Base-by-base conservation (phyloP, 2,888 invertebrate genomes). In the Drosophila acutilabella region DNA sequence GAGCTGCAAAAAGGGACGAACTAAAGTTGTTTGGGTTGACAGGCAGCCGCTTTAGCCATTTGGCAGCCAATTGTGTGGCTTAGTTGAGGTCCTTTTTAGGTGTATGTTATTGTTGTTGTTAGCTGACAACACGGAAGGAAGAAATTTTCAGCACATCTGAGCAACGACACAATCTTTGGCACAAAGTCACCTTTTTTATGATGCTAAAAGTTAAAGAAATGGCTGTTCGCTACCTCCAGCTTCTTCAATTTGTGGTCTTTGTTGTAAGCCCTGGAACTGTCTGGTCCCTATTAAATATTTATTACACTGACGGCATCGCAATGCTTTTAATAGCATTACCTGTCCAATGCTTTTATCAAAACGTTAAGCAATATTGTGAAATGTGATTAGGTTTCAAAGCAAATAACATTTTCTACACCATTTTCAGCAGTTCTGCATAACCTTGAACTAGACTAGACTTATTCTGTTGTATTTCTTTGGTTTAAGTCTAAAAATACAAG, bases 51-150 rank as follows among this genome's bases (percentile, higher is more conserved):
- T 77, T 30, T 80, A 80, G 86, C 86, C 81, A 85, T 82, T 78
- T 78, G 86, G 57, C 82, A 82, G 82, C 79, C 83, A 83, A 82
- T 82, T 82, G 85, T 82, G 81, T 71, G 75, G 66, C 81, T 79
- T 60, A 81, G 71, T 60, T 59, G 51, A 30, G 52, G 36, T 53
- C 48, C 45, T 44, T 64, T 45, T 41, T 61, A 36, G 18, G 23
- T 58, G 38, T n/a, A 8, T 68, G 52, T 14, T 50, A 57, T n/a
- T 71, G 52, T 41, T 54, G 50, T 16, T 60, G 44, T 52, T 50
- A 38, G 53, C 77, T 73, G 80, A 70, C 70, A 76, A 59, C 54
- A 65, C 80, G 87, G 87, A 84, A 86, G 87, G 87, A 84, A 86
- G 80, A 75, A 83, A 84, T 84, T 87, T 81, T 69, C 73, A 74